Evolutionary conservation across 2,888 invertebrate genomes (phyloP).

Genomic region (Andrena dorsata): DNA sequence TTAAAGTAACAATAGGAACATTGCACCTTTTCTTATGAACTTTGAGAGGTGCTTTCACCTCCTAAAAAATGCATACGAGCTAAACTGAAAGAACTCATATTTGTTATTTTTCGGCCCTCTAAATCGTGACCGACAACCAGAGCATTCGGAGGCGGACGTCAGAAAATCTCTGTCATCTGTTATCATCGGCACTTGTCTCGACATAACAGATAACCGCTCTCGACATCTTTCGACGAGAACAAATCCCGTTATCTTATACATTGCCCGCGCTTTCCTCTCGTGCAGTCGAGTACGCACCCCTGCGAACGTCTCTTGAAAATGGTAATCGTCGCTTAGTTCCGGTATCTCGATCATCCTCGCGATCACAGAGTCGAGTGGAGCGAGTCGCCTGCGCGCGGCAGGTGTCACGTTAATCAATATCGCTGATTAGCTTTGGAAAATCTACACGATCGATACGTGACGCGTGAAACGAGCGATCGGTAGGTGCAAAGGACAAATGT

Average conservation of each 20-base stretch:
- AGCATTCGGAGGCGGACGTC: too few relatives aligned
- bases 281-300: neutral
- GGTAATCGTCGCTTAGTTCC: neutral
- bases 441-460: neutral
- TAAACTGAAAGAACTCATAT: neutral
- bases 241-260: constrained; percentile 47
- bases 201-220: constrained; percentile 39
- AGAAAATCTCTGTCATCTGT: too few relatives aligned
- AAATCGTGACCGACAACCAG: too few relatives aligned
- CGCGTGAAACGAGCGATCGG: neutral
- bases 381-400: neutral
- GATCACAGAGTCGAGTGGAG: neutral
- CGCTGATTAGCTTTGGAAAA: neutral
- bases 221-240: constrained; percentile 42
- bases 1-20: neutral
- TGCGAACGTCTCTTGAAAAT: neutral
- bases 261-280: constrained; percentile 4
- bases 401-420: constrained; percentile 5
- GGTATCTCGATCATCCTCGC: neutral
- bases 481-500: neutral
- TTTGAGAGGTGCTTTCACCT: neutral
- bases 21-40: neutral
- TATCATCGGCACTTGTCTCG: constrained; percentile 44
- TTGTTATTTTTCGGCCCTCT: neutral
- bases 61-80: neutral